Evolutionary conservation across 2,888 invertebrate species (phyloP).

Genomic region (Cantharis lateralis): DNA sequence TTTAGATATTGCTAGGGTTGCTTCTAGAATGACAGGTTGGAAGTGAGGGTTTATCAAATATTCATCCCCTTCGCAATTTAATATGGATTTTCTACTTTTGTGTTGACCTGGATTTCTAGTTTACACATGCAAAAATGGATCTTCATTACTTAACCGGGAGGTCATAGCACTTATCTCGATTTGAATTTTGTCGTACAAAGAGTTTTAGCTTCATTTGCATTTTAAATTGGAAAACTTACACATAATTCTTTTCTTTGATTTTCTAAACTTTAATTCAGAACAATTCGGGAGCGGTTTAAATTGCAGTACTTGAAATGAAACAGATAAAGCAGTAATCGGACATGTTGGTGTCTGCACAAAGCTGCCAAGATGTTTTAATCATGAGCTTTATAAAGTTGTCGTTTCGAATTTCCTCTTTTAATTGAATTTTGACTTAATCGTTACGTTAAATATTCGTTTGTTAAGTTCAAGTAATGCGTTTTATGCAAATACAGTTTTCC

Average conservation of each 20-base stretch:
- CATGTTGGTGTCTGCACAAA: conserved; percentile 26
- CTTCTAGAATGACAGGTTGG: conserved; percentile 32
- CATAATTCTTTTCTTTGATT: conserved; percentile 5
- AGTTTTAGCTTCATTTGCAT: conserved; percentile 26
- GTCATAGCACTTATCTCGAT: conserved; percentile 25
- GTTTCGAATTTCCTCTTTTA: conserved; percentile 39
- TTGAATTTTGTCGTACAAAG: conserved; percentile 25
- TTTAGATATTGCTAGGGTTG: conserved; percentile 32
- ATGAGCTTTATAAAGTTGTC: conserved; percentile 51
- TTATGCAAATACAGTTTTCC: conserved; percentile 8
- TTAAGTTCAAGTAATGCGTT: conserved; percentile 20
- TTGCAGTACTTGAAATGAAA: conserved; percentile 14
- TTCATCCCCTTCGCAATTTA: conserved; percentile 30
- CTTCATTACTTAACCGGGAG: conserved; percentile 28
- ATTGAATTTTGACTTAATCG: conserved; percentile 46
- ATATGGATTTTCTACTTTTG: conserved; percentile 32
- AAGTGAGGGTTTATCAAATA: conserved; percentile 33
- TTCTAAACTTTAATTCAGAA: neutral
- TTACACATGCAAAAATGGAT: conserved; percentile 31
- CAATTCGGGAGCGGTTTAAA: conserved; percentile 5
- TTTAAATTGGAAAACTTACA: conserved; percentile 23
- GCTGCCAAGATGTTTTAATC: conserved; percentile 47
- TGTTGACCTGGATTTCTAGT: conserved; percentile 32
- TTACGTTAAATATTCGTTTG: conserved; percentile 42
- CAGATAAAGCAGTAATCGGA: conserved; percentile 26